Conservation (phyloP, 2,888 invertebrate species). For the Orchesella flavescens region DNA sequence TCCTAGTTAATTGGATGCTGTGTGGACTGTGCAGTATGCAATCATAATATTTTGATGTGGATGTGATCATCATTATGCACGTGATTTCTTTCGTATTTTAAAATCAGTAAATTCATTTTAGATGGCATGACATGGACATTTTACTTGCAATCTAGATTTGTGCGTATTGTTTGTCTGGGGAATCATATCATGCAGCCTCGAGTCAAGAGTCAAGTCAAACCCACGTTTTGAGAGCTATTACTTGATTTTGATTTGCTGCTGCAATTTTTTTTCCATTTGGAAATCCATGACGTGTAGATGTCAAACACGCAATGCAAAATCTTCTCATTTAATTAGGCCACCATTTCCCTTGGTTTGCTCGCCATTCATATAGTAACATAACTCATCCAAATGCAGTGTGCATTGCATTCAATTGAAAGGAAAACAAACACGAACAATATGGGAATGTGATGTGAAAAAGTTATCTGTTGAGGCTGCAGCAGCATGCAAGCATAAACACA, state of each 20-base stretch:
- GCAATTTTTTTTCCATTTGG: not conserved
- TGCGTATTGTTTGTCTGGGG: not conserved
- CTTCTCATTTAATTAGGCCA: constrained; percentile 26
- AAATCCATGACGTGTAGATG: constrained; percentile 12
- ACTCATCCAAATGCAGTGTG: not conserved
- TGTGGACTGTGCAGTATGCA: too few species aligned
- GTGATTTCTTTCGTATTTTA: too few species aligned
- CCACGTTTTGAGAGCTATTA: not conserved
- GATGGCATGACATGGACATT: too few species aligned
- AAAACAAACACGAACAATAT: too few species aligned
- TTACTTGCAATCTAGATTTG: too few species aligned
- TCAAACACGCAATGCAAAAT: constrained; percentile 14
- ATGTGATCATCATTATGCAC: too few species aligned
- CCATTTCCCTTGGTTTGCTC: constrained; percentile 24
- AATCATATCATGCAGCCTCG: too few species aligned
- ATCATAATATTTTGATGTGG: too few species aligned
- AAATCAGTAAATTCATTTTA: too few species aligned
- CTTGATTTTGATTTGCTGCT: not conserved
- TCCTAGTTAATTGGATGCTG: too few species aligned
- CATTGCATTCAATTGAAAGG: not conserved
- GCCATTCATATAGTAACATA: not conserved
- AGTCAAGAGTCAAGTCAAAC: too few species aligned
- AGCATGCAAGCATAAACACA: not conserved
- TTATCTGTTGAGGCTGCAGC: not conserved
- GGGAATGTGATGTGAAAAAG: not conserved